phyloP scores from a whole-genome alignment of 2,113 vertebrate species.

The Phaetusa simplex region DNA sequence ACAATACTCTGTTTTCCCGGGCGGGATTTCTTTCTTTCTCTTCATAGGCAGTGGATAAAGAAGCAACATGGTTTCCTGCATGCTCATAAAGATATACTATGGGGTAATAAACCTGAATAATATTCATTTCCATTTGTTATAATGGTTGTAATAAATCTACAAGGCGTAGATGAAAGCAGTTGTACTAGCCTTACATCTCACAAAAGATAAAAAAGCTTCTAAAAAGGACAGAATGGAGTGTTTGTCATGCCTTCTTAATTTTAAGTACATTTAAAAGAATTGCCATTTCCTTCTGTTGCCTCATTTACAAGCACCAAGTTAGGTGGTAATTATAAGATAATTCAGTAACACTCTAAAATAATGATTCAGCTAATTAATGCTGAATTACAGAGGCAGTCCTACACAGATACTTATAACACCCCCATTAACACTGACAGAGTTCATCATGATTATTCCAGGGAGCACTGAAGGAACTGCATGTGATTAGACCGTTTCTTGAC shows the following conservation, averaged over 20 bases:
- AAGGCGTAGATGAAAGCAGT: conserved; percentile 51
- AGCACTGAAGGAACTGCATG: conserved; percentile 28
- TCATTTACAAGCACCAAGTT: conserved; percentile 69
- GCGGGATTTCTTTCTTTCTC: conserved; percentile 36
- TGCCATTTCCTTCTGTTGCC: conserved; percentile 68
- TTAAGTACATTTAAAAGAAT: conserved; percentile 70
- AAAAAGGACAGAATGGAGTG: conserved; percentile 51
- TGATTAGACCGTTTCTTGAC: conserved; percentile 41
- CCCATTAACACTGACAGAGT: conserved; percentile 65
- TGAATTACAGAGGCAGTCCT: conserved; percentile 72
- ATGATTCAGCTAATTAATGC: conserved; percentile 73
- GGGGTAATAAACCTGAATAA: conserved; percentile 54
- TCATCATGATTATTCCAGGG: conserved; percentile 59
- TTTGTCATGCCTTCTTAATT: conserved; percentile 68
- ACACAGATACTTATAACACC: conserved; percentile 65
- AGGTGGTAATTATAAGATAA: conserved; percentile 72
- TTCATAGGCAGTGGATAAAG: conserved; percentile 39
- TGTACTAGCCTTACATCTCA: conserved; percentile 22
- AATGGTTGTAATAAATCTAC: conserved; percentile 64
- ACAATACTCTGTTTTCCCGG: conserved; percentile 27
- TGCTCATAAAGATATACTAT: conserved; percentile 54
- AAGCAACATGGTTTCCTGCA: conserved; percentile 44
- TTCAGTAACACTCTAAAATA: conserved; percentile 75
- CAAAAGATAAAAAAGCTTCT: conserved; percentile 40
- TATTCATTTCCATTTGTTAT: conserved; percentile 56